phyloP scores from a whole-genome alignment of 1,140 invertebrate species.

The Caenorhabditis latens region DNA sequence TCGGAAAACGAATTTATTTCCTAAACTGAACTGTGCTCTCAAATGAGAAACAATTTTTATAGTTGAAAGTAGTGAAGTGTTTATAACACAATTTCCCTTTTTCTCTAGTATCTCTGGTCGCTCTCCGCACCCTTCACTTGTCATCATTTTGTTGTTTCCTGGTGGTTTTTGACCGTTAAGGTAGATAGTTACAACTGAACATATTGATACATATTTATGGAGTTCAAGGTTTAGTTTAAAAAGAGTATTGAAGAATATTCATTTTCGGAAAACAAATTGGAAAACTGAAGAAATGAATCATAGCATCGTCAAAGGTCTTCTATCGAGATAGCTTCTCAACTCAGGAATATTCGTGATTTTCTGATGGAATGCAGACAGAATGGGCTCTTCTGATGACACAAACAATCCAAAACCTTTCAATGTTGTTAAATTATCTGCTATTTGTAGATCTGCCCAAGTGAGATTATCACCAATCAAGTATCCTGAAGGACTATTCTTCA shows the following conservation, averaged over 20 bases:
- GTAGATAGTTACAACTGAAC: no score
- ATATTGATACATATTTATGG: no score
- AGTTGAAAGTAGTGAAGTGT: neutral
- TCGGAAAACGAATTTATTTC: no score
- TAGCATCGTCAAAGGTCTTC: no score
- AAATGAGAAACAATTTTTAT: neutral
- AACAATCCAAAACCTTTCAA: neutral
- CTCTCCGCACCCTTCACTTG: neutral
- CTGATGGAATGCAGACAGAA: neutral
- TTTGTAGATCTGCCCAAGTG: constrained; percentile 52
- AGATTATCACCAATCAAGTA: constrained; percentile 40
- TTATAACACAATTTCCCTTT: neutral
- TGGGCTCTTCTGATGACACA: neutral
- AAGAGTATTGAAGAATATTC: neutral
- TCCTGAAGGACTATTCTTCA: neutral
- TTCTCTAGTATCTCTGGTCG: neutral
- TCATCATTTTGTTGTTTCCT: constrained; percentile 6
- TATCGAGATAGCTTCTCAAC: neutral
- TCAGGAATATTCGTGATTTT: neutral
- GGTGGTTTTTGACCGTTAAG: neutral
- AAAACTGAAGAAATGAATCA: no score
- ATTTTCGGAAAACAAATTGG: no score
- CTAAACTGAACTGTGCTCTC: neutral
- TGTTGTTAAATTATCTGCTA: constrained; percentile 43
- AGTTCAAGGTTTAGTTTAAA: neutral